A percentile compares a stretch with the other conserved stretches of the same genome.
phyloP scores from a whole-genome alignment of 2,888 invertebrate genomes.

The Tuberolachnus salignus region DNA sequence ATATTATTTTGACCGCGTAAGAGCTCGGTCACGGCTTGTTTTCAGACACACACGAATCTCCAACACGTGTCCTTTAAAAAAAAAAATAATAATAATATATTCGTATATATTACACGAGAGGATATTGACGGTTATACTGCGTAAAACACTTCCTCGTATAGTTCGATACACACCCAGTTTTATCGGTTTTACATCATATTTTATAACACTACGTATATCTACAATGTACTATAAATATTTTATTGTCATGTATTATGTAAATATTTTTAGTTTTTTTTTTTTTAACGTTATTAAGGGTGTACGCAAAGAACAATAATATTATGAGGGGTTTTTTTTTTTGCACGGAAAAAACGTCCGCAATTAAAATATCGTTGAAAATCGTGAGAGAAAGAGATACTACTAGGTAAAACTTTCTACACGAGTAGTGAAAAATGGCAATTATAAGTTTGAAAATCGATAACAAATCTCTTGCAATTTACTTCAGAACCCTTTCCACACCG shows the following conservation, averaged over 20 bases:
- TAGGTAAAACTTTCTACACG: too few relatives aligned
- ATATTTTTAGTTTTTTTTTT: too few relatives aligned
- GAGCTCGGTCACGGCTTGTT: slow-evolving; percentile 41
- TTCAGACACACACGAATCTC: neutral
- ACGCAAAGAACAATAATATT: too few relatives aligned
- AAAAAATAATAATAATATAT: neutral
- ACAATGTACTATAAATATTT: too few relatives aligned
- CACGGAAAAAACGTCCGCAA: neutral
- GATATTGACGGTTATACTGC: slow-evolving; percentile 22
- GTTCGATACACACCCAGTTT: too few relatives aligned
- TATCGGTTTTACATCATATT: slow-evolving; percentile 18
- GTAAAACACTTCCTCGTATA: slow-evolving; percentile 24
- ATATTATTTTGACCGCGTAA: neutral
- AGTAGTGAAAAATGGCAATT: slow-evolving; percentile 4
- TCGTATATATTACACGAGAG: neutral
- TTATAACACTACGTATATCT: too few relatives aligned
- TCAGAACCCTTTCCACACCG: slow-evolving; percentile 2
- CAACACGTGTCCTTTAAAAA: neutral
- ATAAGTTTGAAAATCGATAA: too few relatives aligned
- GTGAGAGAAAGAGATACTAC: too few relatives aligned
- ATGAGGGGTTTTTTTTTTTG: too few relatives aligned
- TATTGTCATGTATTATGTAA: too few relatives aligned
- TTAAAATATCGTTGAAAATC: too few relatives aligned
- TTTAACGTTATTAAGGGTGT: too few relatives aligned
- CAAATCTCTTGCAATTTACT: neutral